Conservation (phyloP, 2,797 vertebrate species). For the Anas acuta region DNA sequence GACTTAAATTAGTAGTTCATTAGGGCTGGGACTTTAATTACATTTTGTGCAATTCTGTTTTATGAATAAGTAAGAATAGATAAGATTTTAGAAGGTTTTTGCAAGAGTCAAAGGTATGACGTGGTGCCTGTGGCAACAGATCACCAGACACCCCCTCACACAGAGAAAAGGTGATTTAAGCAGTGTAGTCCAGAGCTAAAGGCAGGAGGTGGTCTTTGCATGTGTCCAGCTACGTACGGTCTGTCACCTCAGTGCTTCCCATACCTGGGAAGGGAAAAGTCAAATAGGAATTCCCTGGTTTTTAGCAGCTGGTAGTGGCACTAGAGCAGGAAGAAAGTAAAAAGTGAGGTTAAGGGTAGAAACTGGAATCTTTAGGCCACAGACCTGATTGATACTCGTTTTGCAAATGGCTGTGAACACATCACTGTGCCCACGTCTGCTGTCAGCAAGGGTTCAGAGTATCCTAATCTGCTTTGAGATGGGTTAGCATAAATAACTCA, state of each 20-base stretch:
- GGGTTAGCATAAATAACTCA: neutral
- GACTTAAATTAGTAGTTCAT: neutral
- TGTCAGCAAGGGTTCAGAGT: neutral
- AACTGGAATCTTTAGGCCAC: neutral
- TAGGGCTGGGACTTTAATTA: constrained; percentile 24
- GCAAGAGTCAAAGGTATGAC: neutral
- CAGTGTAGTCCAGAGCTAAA: neutral
- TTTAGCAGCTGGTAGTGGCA: neutral
- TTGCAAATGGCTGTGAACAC: neutral
- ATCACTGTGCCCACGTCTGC: neutral
- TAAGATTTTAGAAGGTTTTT: neutral
- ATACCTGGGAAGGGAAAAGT: rapidly evolving
- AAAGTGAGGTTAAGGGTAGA: neutral
- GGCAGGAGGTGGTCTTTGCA: neutral
- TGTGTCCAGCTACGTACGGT: rapidly evolving
- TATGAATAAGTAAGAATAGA: neutral
- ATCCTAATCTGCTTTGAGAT: neutral
- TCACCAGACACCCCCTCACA: neutral
- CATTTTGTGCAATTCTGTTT: neutral
- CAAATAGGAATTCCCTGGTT: neutral
- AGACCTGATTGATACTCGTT: neutral
- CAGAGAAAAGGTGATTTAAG: neutral
- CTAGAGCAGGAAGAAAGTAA: neutral
- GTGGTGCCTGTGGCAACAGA: neutral
- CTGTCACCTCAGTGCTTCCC: rapidly evolving